These are phyloP conservation scores for Eretmocerus hayati DNA, from an alignment of 2,888 invertebrate species.

Conservation along the genomic window DNA sequence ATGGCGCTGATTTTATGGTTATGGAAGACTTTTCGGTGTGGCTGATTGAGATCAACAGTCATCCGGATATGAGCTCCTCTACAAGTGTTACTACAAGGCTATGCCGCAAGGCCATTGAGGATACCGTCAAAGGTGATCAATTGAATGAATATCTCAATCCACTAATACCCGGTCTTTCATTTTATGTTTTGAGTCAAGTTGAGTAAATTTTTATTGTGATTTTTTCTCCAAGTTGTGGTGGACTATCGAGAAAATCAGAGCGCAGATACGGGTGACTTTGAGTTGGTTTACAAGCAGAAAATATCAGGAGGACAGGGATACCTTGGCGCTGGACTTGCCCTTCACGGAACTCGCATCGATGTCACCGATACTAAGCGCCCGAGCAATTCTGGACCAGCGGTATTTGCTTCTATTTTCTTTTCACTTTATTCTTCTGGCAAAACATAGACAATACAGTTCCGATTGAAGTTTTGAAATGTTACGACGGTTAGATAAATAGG, in stretches of 20 bases:
- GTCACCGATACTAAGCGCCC: slow-evolving; percentile 8
- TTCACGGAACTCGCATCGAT: slow-evolving; percentile 59
- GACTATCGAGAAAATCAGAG: slow-evolving; percentile 65
- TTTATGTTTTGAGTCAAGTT: too few relatives aligned
- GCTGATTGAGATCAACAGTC: slow-evolving; percentile 92
- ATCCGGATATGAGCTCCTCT: slow-evolving; percentile 85
- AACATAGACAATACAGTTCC: too few relatives aligned
- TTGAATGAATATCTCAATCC: not conserved
- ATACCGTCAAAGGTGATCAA: slow-evolving; percentile 76
- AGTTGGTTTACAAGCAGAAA: slow-evolving; percentile 69
- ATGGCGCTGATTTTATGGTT: slow-evolving; percentile 93
- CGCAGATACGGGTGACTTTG: slow-evolving; percentile 75
- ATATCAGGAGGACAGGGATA: slow-evolving; percentile 75
- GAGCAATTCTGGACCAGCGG: not conserved
- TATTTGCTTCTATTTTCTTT: too few relatives aligned
- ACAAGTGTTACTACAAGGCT: slow-evolving; percentile 82
- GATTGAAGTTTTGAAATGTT: too few relatives aligned
- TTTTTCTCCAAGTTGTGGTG: slow-evolving; percentile 76
- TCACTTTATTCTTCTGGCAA: too few relatives aligned
- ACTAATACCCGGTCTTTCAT: too few relatives aligned
- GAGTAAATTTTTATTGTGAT: slow-evolving; percentile 31
- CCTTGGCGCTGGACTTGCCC: slow-evolving; percentile 64
- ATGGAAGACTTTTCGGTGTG: slow-evolving; percentile 82
- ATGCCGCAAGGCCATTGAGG: slow-evolving; percentile 82
- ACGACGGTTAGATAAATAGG: too few relatives aligned